Evolutionary conservation across 2,888 invertebrate species (phyloP).

Genomic region (Hirtodrosophila cameraria): DNA sequence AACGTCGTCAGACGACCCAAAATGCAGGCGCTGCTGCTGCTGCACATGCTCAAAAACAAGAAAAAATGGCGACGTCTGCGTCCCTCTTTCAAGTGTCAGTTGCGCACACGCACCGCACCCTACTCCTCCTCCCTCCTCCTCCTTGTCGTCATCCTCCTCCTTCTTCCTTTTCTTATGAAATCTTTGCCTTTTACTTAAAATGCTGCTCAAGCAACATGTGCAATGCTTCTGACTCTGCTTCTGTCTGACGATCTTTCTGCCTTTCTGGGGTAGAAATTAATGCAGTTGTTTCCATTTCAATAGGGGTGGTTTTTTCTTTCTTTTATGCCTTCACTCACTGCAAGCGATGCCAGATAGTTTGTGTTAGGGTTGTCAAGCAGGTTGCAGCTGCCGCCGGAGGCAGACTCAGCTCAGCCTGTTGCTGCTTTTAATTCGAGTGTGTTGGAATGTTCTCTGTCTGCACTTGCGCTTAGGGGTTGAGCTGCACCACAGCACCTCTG

Average conservation of each 20-base stretch:
- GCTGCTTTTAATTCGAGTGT: constrained; percentile 13
- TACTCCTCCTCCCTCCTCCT: constrained; percentile 19
- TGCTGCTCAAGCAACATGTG: constrained; percentile 70
- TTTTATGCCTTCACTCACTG: not conserved
- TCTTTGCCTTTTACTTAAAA: constrained; percentile 67
- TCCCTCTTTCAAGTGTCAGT: constrained; percentile 66
- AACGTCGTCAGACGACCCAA: constrained; percentile 46
- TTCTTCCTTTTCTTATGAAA: constrained; percentile 59
- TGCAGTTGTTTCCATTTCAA: constrained; percentile 69
- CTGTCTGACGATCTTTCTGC: constrained; percentile 38
- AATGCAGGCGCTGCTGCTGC: constrained; percentile 49
- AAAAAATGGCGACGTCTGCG: constrained; percentile 63
- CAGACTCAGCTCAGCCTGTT: constrained; percentile 43
- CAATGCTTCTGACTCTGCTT: constrained; percentile 33
- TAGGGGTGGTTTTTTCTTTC: constrained; percentile 68
- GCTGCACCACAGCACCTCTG: too few relatives aligned
- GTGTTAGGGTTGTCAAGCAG: constrained; percentile 61
- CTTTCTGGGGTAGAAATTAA: constrained; percentile 66
- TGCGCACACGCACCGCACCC: constrained; percentile 43
- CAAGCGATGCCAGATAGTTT: too few relatives aligned
- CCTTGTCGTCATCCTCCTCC: constrained; percentile 14
- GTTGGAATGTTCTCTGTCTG: constrained; percentile 27
- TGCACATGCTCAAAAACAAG: constrained; percentile 31
- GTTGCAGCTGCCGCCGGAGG: constrained; percentile 67
- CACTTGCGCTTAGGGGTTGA: constrained; percentile 60